phyloP scores from a whole-genome alignment of 2,797 vertebrate genomes.

The Macroramphosus scolopax region DNA sequence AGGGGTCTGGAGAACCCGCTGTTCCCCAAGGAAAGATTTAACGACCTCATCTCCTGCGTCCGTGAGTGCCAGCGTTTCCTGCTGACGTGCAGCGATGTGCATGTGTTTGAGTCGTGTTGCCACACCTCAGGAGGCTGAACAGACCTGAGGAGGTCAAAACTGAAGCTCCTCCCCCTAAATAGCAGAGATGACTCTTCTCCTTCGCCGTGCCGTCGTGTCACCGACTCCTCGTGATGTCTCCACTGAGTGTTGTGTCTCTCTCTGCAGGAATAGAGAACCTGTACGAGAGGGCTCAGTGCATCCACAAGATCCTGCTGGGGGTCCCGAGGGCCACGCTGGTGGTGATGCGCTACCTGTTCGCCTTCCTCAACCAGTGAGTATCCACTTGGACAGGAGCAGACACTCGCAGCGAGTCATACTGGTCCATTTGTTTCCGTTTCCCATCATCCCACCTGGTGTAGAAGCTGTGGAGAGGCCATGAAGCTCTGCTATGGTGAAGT shows the following conservation, averaged over 20 bases:
- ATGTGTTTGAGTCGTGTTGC: background rate
- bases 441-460: background rate
- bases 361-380: slow-evolving; percentile 99
- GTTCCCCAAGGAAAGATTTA: slow-evolving; percentile 98
- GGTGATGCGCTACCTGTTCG: slow-evolving; percentile 98
- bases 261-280: slow-evolving; percentile 92
- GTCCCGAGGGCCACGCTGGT: slow-evolving; percentile 90
- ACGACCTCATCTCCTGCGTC: slow-evolving; percentile 95
- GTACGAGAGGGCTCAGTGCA: slow-evolving; percentile 94
- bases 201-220: slow-evolving; percentile 7
- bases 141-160: too few relatives aligned
- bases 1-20: slow-evolving; percentile 95
- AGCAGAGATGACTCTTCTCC: too few relatives aligned
- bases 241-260: slow-evolving; percentile 13
- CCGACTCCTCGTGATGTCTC: slow-evolving; percentile 9
- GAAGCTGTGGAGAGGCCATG: slow-evolving; percentile 14
- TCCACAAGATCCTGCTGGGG: slow-evolving; percentile 92
- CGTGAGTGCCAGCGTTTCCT: slow-evolving; percentile 79
- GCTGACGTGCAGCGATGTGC: background rate
- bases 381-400: slow-evolving; percentile 6
- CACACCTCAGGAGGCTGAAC: too few relatives aligned
- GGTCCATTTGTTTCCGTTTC: slow-evolving; percentile 16
- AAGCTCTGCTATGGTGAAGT: slow-evolving; percentile 19
- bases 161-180: too few relatives aligned
- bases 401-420: background rate